Conservation (phyloP, 2,797 vertebrate species). For the Hirundo rustica region DNA sequence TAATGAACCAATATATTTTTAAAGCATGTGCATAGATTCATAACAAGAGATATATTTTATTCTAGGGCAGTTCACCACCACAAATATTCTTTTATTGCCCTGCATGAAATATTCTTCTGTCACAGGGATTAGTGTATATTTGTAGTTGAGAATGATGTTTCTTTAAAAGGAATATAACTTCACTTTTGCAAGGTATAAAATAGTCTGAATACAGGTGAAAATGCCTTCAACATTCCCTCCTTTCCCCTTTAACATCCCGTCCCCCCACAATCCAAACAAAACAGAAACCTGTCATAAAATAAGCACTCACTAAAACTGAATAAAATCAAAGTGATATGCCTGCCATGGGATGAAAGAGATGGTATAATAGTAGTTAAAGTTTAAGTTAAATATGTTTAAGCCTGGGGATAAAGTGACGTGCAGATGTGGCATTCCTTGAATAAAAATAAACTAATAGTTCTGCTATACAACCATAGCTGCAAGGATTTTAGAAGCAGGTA, state of each 20-base stretch:
- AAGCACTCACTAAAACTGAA: background rate
- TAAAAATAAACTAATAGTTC: conserved; percentile 12
- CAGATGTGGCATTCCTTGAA: background rate
- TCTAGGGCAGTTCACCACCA: background rate
- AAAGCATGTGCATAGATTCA: background rate
- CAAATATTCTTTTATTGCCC: background rate
- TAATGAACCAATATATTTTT: background rate
- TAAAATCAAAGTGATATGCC: background rate
- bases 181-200: background rate
- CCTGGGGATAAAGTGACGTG: background rate
- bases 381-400: conserved; percentile 1
- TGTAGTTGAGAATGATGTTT: background rate
- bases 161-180: background rate
- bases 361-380: background rate
- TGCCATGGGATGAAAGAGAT: background rate
- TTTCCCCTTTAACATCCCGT: background rate
- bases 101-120: background rate
- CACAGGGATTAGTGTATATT: background rate
- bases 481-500: background rate
- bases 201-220: background rate
- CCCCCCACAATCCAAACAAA: background rate
- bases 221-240: background rate
- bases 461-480: background rate
- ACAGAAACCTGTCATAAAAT: background rate
- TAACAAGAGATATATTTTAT: background rate